Percentiles rank a stretch among this genome's conserved stretches.
Evolutionary conservation across 2,797 vertebrate genomes (phyloP).

Genomic region (Hemitrygon akajei): DNA sequence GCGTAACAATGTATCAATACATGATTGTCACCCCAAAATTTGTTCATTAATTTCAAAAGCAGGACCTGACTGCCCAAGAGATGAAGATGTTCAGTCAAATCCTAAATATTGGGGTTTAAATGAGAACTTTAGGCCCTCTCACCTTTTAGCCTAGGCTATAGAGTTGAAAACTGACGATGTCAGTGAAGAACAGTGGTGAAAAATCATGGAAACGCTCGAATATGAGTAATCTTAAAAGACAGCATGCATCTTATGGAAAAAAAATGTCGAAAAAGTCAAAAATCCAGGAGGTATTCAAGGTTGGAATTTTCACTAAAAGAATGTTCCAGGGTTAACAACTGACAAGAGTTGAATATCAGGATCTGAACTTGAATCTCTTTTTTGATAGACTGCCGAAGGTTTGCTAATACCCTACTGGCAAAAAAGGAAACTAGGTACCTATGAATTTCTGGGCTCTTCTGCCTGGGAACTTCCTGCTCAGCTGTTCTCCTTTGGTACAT

Average conservation of each 20-base stretch:
- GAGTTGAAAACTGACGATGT: neutral
- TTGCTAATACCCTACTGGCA: neutral
- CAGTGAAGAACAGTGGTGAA: too few species aligned
- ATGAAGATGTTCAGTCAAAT: neutral
- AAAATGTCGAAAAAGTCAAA: slow-evolving; percentile 39
- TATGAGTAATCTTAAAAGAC: neutral
- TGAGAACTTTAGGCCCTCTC: too few species aligned
- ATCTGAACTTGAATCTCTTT: neutral
- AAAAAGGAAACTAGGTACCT: slow-evolving; percentile 60
- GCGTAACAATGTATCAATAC: neutral
- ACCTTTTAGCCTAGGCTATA: neutral
- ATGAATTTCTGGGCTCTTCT: slow-evolving; percentile 99
- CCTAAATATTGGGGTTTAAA: neutral
- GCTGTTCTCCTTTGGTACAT: slow-evolving; percentile 91
- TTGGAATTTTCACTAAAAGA: slow-evolving; percentile 46
- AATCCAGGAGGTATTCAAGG: slow-evolving; percentile 22
- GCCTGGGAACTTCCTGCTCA: slow-evolving; percentile 84
- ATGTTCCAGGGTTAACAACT: neutral
- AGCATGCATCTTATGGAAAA: neutral
- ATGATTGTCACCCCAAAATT: neutral
- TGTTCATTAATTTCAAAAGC: neutral
- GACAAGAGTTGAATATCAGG: neutral
- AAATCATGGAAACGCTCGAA: neutral
- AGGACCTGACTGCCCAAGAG: neutral
- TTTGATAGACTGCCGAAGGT: too few species aligned